These are phyloP conservation scores for Pantelozetes paolii DNA, from an alignment of 2,888 invertebrate species.

Conservation along the genomic window DNA sequence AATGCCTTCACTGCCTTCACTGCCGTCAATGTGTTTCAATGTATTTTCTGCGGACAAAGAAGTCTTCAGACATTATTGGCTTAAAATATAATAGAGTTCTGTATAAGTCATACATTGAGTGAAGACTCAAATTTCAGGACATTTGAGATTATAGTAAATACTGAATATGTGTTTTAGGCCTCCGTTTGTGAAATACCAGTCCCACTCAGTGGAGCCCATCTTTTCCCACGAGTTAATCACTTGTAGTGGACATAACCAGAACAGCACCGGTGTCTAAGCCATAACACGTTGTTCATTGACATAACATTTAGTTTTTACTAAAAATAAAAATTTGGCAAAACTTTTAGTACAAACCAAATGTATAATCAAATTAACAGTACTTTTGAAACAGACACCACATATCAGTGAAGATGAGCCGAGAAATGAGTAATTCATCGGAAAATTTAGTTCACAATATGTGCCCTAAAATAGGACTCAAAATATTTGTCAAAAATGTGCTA, in stretches of 20 bases:
- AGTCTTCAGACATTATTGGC: neutral
- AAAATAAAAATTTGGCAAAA: neutral
- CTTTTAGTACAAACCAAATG: neutral
- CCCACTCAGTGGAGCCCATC: neutral
- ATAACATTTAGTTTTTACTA: neutral
- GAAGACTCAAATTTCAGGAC: conserved; percentile 9
- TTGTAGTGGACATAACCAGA: neutral
- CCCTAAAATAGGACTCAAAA: too few species aligned
- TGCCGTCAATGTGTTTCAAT: neutral
- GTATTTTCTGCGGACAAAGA: neutral
- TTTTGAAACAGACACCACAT: too few species aligned
- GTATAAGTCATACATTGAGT: neutral
- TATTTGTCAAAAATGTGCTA: too few species aligned
- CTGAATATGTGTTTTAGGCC: neutral
- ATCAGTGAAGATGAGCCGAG: too few species aligned
- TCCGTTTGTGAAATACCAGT: neutral
- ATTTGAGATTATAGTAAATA: conserved; percentile 8
- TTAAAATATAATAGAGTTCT: neutral
- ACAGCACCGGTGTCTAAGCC: neutral
- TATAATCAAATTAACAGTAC: neutral
- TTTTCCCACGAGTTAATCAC: conserved; percentile 24
- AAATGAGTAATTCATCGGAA: too few species aligned
- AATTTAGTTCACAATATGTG: too few species aligned
- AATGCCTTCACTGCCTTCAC: conserved; percentile 1
- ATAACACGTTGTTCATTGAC: neutral